Evolutionary conservation across 2,888 invertebrate species (phyloP).

Genomic region (Agrotis clavis): DNA sequence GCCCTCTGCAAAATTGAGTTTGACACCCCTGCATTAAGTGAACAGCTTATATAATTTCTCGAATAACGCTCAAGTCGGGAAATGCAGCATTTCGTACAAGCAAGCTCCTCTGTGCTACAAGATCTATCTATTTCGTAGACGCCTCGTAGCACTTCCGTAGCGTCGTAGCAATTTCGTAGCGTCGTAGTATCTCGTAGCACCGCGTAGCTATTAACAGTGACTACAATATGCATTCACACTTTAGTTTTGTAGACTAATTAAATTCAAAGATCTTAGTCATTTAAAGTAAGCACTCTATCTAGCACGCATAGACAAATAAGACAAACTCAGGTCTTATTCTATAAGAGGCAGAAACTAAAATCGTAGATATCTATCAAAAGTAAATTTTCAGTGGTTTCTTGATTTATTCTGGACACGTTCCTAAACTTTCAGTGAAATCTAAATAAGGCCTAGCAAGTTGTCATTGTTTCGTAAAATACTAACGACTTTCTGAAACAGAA

Average conservation of each 20-base stretch:
- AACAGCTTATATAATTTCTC: neutral
- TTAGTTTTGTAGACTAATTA: neutral
- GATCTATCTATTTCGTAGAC: slow-evolving; percentile 16
- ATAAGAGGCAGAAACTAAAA: no score
- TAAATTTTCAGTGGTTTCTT: no score
- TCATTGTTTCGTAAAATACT: neutral
- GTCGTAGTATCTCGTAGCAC: slow-evolving; percentile 36
- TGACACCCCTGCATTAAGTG: no score
- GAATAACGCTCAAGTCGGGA: neutral
- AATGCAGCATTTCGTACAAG: neutral
- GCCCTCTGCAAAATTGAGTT: no score
- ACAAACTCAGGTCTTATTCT: no score
- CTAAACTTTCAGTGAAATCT: neutral
- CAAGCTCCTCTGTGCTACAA: neutral
- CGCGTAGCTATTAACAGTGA: slow-evolving; percentile 15
- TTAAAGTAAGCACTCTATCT: no score
- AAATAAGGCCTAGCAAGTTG: neutral
- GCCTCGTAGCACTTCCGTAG: slow-evolving; percentile 42
- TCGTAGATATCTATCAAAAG: neutral
- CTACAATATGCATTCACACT: neutral
- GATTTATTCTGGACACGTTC: neutral
- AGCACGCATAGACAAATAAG: no score
- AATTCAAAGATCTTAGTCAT: neutral
- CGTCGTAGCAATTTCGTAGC: slow-evolving; percentile 33
- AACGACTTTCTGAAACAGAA: slow-evolving; percentile 14